Evolutionary conservation across 2,113 vertebrate genomes (phyloP), one percentile per base, ranked within the genome.

Genomic region (Megaptera novaeangliae): DNA sequence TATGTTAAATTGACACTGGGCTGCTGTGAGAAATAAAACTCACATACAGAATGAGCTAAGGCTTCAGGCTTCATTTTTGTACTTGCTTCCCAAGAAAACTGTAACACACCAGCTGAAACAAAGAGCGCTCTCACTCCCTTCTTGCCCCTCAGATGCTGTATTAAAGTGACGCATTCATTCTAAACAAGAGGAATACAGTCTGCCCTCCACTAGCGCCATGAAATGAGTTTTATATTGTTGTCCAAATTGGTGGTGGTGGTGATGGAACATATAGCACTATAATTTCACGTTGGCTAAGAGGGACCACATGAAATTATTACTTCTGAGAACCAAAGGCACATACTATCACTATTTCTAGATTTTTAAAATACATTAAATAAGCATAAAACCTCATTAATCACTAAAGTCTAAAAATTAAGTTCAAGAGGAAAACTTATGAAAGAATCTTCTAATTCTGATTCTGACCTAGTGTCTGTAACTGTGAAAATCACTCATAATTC

Each of bases 1-100:
- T 80, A 29, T 94, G 95, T 61, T 93, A 94, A 98, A 57, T 31
- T 95, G 97, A 92, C 21, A 25, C 21, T 20, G 59, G 81, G 87
- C 86, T 41, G 74, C 61, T 10, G 23, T 77, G 71, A 52, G 94
- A 94, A 93, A 44, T 23, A 55, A 66, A 96, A 83, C 39, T 34
- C 95, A 80, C 27, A 4, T 0, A 64, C 23, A 23, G 81, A 75
- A 52, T 1, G 84, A 71, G 39, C 72, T 1, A 1, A 36, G 8
- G 64, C 66, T 86, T 36, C 3, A 12, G 52, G 83, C 44, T 46
- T 31, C 36, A 0, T 69, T 83, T 85, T 75, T 25, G 6, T 74
- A 25, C 9, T 55, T 36, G 41, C 59, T 71, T 59, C 46, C 86
- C 31, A 83, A 86, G 82, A 81, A 91, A 89, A 83, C 46, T n/a